Conservation (phyloP, 2,797 vertebrate genomes). For the Pteronotus mesoamericanus region DNA sequence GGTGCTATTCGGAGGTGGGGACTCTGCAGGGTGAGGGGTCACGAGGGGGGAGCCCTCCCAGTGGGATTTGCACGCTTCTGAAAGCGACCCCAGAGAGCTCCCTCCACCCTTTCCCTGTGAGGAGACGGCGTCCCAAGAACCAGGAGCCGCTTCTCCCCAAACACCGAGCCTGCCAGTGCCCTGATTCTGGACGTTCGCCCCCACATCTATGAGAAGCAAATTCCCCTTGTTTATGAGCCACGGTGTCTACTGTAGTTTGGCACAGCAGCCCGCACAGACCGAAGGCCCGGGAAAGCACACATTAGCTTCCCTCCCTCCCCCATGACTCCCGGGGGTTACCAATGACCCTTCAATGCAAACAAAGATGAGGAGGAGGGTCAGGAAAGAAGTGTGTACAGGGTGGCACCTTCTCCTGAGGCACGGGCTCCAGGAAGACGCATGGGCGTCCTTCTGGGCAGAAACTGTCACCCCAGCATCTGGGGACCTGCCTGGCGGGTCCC, state of each 20-base stretch:
- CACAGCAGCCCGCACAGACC: not conserved
- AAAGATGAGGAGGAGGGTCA: not conserved
- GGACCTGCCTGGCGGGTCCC: not conserved
- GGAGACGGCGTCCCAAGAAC: not conserved
- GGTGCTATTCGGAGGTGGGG: not conserved
- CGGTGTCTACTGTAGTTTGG: rapidly evolving
- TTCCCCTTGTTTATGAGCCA: rapidly evolving
- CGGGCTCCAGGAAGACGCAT: too few relatives aligned
- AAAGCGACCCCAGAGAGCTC: too few relatives aligned
- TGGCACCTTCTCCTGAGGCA: not conserved
- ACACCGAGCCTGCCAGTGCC: rapidly evolving
- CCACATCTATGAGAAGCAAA: not conserved
- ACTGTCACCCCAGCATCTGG: not conserved
- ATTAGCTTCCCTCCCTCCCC: not conserved
- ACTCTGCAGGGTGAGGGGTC: too few relatives aligned
- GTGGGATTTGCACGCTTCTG: not conserved
- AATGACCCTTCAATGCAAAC: not conserved
- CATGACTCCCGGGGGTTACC: too few relatives aligned
- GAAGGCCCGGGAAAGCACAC: not conserved
- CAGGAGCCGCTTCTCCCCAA: not conserved
- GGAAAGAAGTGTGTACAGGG: not conserved
- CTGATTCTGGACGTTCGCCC: not conserved
- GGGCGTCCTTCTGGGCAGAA: not conserved
- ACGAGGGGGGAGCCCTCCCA: not conserved
- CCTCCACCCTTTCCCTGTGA: not conserved